A percentile compares a stretch with the other conserved stretches of the same genome.
These are phyloP conservation scores for Thecophora atra DNA, from an alignment of 2,888 invertebrate genomes.

Conservation along the genomic window DNA sequence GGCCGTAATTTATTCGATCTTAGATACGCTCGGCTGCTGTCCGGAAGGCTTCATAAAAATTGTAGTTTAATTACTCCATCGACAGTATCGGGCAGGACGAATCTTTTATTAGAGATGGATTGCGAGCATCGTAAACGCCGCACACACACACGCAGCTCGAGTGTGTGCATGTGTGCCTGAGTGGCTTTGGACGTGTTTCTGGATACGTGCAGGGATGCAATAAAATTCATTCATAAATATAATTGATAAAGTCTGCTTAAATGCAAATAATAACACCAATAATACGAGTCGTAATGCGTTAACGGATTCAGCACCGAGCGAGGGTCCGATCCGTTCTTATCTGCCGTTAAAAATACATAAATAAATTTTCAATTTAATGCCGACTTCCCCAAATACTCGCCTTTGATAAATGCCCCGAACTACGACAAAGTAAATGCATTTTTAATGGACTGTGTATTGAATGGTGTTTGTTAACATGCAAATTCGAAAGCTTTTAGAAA, in stretches of 20 bases:
- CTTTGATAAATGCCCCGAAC: constrained; percentile 4
- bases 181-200: background rate
- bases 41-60: constrained; percentile 66
- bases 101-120: constrained; percentile 65
- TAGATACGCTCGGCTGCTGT: constrained; percentile 61
- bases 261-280: constrained; percentile 27
- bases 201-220: background rate
- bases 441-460: too few species aligned
- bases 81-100: constrained; percentile 64
- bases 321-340: background rate
- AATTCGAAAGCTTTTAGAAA: too few species aligned
- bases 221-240: constrained; percentile 22
- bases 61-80: constrained; percentile 66
- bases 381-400: constrained; percentile 6
- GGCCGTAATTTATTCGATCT: constrained; percentile 64
- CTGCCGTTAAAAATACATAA: constrained; percentile 13
- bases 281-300: background rate
- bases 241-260: constrained; percentile 35
- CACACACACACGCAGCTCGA: background rate
- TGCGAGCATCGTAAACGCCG: constrained; percentile 48
- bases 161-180: background rate
- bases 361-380: constrained; percentile 19
- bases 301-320: background rate
- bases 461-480: too few species aligned
- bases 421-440: too few species aligned